Conservation (phyloP, 2,888 invertebrate species). For the Rhagium mordax region DNA sequence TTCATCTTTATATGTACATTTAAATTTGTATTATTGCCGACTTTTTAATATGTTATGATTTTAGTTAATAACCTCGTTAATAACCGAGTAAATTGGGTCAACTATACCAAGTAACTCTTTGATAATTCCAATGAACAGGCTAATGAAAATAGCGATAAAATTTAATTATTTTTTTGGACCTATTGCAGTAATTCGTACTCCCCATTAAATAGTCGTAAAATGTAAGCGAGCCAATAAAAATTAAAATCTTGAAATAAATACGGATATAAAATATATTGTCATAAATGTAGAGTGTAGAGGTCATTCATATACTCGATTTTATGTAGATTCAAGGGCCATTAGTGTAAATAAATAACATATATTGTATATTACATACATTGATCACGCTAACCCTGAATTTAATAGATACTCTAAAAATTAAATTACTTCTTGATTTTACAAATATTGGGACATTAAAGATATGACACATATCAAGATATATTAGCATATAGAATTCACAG, state of each 20-base stretch:
- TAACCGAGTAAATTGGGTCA: background rate
- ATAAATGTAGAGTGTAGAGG: background rate
- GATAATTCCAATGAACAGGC: background rate
- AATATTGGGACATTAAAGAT: no score
- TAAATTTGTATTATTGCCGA: background rate
- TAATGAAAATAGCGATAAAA: background rate
- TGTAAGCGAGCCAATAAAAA: background rate
- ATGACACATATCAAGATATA: no score
- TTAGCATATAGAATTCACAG: no score
- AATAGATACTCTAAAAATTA: background rate
- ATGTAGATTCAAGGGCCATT: background rate
- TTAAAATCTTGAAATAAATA: background rate
- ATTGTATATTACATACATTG: background rate
- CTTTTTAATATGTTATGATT: slow-evolving; percentile 7
- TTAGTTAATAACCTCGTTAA: no score
- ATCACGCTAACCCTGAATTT: background rate
- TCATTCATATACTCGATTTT: background rate
- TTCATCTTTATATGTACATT: background rate
- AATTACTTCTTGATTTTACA: no score
- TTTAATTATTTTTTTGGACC: background rate
- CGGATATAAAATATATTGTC: background rate
- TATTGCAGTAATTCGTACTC: background rate
- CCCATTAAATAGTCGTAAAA: background rate
- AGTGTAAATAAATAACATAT: background rate
- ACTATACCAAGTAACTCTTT: background rate